phyloP scores from a whole-genome alignment of 2,113 vertebrate genomes.

The Peromyscus leucopus region DNA sequence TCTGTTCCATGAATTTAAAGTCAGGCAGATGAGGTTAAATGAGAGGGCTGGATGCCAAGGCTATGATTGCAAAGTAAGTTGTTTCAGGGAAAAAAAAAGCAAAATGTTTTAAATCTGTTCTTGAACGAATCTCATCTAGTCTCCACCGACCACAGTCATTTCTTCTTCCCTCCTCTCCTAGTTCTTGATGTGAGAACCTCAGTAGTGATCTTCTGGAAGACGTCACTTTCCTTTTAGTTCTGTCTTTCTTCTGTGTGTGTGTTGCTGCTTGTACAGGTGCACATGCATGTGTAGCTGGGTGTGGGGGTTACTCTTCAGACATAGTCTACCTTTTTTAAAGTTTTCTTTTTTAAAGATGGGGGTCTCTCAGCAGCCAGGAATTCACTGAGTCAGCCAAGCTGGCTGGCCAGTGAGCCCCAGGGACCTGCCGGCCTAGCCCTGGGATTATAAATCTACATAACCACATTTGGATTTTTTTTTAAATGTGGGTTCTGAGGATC shows the following conservation, averaged over 20 bases:
- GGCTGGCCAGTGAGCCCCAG: not conserved
- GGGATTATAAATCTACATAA: not conserved
- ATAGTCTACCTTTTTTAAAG: not conserved
- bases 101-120: conserved; percentile 80
- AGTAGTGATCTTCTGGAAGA: conserved; percentile 70
- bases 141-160: conserved; percentile 17
- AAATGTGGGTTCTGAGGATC: not conserved
- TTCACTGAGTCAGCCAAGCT: not conserved
- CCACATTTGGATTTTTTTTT: not conserved
- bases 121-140: conserved; percentile 68
- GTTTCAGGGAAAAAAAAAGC: conserved; percentile 78
- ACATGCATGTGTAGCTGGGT: not conserved
- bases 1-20: conserved; percentile 87
- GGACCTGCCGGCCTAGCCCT: not conserved
- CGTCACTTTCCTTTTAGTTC: not conserved
- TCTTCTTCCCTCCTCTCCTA: not conserved
- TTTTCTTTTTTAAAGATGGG: not conserved
- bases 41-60: conserved; percentile 84
- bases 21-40: conserved; percentile 89
- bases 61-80: conserved; percentile 85
- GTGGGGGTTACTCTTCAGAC: not conserved
- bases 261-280: not conserved
- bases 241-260: not conserved
- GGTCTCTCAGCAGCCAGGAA: not conserved
- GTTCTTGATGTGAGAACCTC: conserved; percentile 58